A percentile compares a stretch with the other conserved stretches of the same genome.
Evolutionary conservation across 2,797 vertebrate genomes (phyloP).

Genomic region (Myripristis murdjan): DNA sequence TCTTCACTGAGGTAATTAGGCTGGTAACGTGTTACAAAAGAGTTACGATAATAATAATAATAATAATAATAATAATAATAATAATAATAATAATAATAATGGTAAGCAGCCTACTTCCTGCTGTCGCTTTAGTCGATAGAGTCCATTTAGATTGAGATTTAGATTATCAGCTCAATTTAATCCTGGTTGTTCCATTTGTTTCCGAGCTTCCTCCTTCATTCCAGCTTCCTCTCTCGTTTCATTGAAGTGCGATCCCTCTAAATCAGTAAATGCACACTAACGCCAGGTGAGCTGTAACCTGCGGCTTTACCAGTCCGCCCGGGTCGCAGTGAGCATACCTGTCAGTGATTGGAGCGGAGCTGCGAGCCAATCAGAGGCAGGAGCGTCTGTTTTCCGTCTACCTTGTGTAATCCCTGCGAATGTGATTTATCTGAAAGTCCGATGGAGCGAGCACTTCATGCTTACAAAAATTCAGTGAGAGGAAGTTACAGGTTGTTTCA

Average conservation of each 20-base stretch:
- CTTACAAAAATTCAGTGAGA: too few relatives aligned
- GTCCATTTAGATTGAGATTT: constrained; percentile 19
- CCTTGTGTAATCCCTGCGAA: constrained; percentile 2
- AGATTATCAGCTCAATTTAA: background rate
- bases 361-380: constrained; percentile 72
- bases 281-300: constrained; percentile 28
- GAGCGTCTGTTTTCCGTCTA: constrained; percentile 62
- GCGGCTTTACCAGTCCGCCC: constrained; percentile 38
- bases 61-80: background rate
- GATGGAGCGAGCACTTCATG: too few relatives aligned
- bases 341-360: constrained; percentile 71
- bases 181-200: constrained; percentile 3
- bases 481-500: too few relatives aligned
- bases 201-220: background rate
- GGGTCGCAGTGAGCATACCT: constrained; percentile 55
- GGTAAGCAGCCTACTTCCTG: too few relatives aligned
- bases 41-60: constrained; percentile 11
- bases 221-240: background rate
- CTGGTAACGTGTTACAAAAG: constrained; percentile 29
- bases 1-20: constrained; percentile 54
- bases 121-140: constrained; percentile 8
- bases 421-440: constrained; percentile 64
- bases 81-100: too few relatives aligned
- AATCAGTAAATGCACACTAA: background rate
- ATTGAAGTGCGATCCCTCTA: background rate